phyloP scores from a whole-genome alignment of 2,888 invertebrate species.

The Notodonta ziczac region DNA sequence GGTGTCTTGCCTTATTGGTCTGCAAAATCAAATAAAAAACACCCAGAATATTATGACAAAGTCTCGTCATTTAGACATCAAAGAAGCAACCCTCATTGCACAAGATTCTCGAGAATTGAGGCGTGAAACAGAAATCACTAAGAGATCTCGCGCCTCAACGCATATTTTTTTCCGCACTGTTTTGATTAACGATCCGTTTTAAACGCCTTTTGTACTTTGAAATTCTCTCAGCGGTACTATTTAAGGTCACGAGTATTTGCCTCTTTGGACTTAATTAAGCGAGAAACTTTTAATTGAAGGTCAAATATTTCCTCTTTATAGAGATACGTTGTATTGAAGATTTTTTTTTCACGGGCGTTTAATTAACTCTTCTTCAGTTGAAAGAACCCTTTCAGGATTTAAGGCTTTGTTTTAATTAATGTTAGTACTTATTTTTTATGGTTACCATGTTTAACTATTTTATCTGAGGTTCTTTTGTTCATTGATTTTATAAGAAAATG shows the following conservation, averaged over 20 bases:
- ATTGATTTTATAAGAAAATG: too few relatives aligned
- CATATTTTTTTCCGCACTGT: conserved; percentile 30
- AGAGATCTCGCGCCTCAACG: conserved; percentile 11
- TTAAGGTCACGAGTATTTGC: conserved; percentile 42
- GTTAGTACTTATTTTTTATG: not conserved
- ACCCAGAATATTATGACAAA: too few relatives aligned
- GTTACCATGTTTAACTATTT: conserved; percentile 6
- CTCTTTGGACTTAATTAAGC: conserved; percentile 40
- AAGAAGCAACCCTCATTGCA: not conserved
- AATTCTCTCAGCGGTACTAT: conserved; percentile 29
- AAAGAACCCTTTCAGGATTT: not conserved
- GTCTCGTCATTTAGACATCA: not conserved
- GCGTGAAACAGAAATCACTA: conserved; percentile 25
- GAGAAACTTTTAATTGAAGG: conserved; percentile 41
- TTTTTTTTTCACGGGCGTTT: conserved; percentile 13
- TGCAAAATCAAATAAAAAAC: too few relatives aligned
- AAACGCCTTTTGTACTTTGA: conserved; percentile 42
- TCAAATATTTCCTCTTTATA: conserved; percentile 21
- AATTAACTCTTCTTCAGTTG: conserved; percentile 5
- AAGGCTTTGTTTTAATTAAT: not conserved
- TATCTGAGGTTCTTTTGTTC: too few relatives aligned
- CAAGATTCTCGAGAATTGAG: conserved; percentile 15
- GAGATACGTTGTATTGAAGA: conserved; percentile 11
- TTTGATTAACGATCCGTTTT: conserved; percentile 49
- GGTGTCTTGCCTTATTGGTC: too few relatives aligned